Evolutionary conservation across 1,140 invertebrate genomes (phyloP).

Genomic region (Plodia interpunctella): DNA sequence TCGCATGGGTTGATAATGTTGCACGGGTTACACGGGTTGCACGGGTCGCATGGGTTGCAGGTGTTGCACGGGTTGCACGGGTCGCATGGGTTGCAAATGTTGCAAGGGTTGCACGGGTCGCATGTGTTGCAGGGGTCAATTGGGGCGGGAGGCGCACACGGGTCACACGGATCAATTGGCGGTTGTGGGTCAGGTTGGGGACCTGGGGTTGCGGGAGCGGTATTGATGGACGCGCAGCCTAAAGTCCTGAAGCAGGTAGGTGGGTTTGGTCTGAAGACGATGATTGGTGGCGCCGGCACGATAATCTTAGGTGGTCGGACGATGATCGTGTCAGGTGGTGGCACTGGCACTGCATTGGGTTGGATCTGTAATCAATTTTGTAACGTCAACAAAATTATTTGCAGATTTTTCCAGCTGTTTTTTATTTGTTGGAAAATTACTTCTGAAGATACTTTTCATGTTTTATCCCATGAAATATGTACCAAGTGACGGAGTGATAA

Average conservation of each 20-base stretch:
- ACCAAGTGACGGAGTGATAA: no score
- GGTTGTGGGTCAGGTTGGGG: conserved; percentile 14
- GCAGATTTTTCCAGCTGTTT: no score
- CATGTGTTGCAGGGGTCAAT: not conserved
- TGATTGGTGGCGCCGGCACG: conserved; percentile 42
- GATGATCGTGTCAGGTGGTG: conserved; percentile 33
- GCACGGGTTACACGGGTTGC: not conserved
- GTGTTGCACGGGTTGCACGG: conserved; percentile 8
- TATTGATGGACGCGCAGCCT: conserved; percentile 27
- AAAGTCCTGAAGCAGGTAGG: conserved; percentile 35
- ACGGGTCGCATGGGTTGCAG: not conserved
- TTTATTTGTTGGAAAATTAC: no score
- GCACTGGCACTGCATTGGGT: conserved; percentile 34
- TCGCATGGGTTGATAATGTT: no score
- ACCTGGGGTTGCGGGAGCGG: conserved; percentile 14
- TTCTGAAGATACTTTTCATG: no score
- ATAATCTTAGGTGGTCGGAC: conserved; percentile 42
- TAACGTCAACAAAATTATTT: not conserved
- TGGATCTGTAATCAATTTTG: conserved; percentile 35
- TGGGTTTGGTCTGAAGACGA: conserved; percentile 45
- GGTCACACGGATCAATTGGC: not conserved
- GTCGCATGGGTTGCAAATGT: not conserved
- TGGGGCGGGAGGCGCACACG: conserved; percentile 7
- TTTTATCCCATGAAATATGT: no score
- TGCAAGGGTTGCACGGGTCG: no score